These are phyloP conservation scores for Nemoura dubitans DNA, from an alignment of 2,888 invertebrate species.

Conservation along the genomic window DNA sequence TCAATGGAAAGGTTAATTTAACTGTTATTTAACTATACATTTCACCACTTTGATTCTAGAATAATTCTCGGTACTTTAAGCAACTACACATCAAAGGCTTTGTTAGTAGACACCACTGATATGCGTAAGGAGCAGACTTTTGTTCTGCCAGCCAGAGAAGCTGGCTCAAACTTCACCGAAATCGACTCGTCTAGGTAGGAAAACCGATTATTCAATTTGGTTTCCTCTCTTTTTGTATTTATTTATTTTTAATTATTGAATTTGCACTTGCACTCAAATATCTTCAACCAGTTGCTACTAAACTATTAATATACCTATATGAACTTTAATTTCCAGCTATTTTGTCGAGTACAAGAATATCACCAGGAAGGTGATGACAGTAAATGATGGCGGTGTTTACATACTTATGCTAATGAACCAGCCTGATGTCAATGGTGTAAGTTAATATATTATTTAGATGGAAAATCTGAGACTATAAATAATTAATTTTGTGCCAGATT, in stretches of 20 bases:
- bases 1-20: constrained; percentile 51
- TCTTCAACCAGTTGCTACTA: too few species aligned
- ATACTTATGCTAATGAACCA: constrained; percentile 64
- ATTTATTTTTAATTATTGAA: too few species aligned
- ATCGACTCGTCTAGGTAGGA: constrained; percentile 43
- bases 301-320: too few species aligned
- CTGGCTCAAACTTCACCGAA: constrained; percentile 28
- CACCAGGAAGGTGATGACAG: constrained; percentile 36
- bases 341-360: background rate
- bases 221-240: too few species aligned
- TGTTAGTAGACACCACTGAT: constrained; percentile 23
- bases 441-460: constrained; percentile 51
- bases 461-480: background rate
- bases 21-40: too few species aligned
- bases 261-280: too few species aligned
- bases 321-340: too few species aligned
- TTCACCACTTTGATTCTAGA: constrained; percentile 39
- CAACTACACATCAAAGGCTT: constrained; percentile 1
- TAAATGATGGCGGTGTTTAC: constrained; percentile 75
- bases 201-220: background rate
- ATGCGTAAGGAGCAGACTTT: background rate
- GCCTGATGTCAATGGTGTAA: constrained; percentile 58
- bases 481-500: too few species aligned
- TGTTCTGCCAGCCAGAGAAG: constrained; percentile 7
- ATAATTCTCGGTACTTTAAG: constrained; percentile 36